Evolutionary conservation across 2,113 vertebrate genomes (phyloP).

Genomic region (zebrafish (Danio rerio)): GRCz12tu NC_133185.1:39946501-39947000

Average conservation of each 20-base stretch:
- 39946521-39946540: too few species aligned
- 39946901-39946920: slow-evolving; percentile 10
- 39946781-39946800: not conserved
- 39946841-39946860: not conserved
- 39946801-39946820: not conserved
- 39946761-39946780: not conserved
- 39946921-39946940: slow-evolving; percentile 45
- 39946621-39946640: not conserved
- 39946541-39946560: too few species aligned
- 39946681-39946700: not conserved
- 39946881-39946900: slow-evolving; percentile 40
- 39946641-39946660: not conserved
- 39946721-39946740: not conserved
- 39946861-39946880: slow-evolving; percentile 16
- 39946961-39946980: slow-evolving; percentile 28
- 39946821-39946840: not conserved
- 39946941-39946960: not conserved
- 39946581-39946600: too few species aligned
- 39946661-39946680: not conserved
- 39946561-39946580: too few species aligned
- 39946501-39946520: too few species aligned
- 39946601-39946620: not conserved
- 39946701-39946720: not conserved
- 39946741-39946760: not conserved
- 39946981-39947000: not conserved